phyloP scores from a whole-genome alignment of 2,888 invertebrate species.

The Maniola hyperantus region DNA sequence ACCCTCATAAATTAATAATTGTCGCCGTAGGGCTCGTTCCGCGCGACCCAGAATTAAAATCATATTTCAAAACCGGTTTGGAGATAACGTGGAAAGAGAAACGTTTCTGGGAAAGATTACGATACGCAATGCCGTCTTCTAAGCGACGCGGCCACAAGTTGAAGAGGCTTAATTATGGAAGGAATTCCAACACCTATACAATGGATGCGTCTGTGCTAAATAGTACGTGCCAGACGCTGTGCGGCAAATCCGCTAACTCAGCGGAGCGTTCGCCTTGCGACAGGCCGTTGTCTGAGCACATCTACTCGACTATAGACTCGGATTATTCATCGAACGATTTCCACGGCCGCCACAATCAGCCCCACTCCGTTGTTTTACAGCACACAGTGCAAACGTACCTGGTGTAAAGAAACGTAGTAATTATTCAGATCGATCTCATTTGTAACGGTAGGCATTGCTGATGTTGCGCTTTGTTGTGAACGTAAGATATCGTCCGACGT shows the following conservation, averaged over 20 bases:
- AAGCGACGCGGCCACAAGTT: slow-evolving; percentile 83
- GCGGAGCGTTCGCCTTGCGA: slow-evolving; percentile 84
- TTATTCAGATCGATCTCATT: slow-evolving; percentile 64
- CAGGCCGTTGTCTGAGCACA: slow-evolving; percentile 92
- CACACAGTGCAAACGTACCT: slow-evolving; percentile 80
- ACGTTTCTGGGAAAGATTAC: slow-evolving; percentile 96
- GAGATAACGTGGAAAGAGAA: slow-evolving; percentile 95
- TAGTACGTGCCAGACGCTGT: slow-evolving; percentile 84
- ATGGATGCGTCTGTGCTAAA: slow-evolving; percentile 86
- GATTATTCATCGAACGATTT: slow-evolving; percentile 88
- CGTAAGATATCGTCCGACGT: slow-evolving; percentile 61
- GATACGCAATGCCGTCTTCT: slow-evolving; percentile 93
- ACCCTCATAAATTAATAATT: slow-evolving; percentile 93
- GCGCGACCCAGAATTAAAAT: slow-evolving; percentile 93
- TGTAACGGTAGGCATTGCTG: slow-evolving; percentile 66
- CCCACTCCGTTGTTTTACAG: slow-evolving; percentile 74
- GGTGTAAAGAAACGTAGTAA: slow-evolving; percentile 60
- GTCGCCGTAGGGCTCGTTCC: slow-evolving; percentile 91
- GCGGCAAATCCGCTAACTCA: slow-evolving; percentile 78
- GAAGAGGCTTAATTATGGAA: slow-evolving; percentile 86
- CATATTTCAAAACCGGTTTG: slow-evolving; percentile 94
- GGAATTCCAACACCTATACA: slow-evolving; percentile 93
- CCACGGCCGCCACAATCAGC: slow-evolving; percentile 69
- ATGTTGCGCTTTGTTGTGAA: slow-evolving; percentile 61
- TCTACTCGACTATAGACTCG: slow-evolving; percentile 94